phyloP scores from a whole-genome alignment of 2,888 invertebrate species.

The Masnerella sp. region DNA sequence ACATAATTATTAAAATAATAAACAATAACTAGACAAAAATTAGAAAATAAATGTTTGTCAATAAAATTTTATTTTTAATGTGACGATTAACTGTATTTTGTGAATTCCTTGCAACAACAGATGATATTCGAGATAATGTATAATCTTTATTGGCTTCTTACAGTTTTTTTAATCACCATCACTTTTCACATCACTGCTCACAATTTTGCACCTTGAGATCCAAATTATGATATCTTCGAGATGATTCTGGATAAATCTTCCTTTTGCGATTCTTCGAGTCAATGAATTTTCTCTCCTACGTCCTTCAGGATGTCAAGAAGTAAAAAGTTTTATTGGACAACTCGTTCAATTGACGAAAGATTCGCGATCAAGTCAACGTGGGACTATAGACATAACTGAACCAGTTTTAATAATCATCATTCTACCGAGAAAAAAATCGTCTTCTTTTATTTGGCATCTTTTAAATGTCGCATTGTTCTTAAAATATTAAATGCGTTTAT shows the following conservation, averaged over 20 bases:
- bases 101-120: too few species aligned
- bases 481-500: too few species aligned
- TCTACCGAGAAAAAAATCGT: background rate
- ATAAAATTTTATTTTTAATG: too few species aligned
- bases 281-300: background rate
- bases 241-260: background rate
- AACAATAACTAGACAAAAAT: too few species aligned
- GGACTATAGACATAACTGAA: conserved; percentile 19
- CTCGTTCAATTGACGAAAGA: conserved; percentile 5
- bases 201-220: background rate
- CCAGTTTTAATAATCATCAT: conserved; percentile 40
- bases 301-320: background rate
- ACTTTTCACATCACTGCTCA: background rate
- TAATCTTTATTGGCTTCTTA: background rate
- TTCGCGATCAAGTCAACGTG: conserved; percentile 12
- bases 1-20: too few species aligned
- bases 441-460: too few species aligned
- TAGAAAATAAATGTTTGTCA: too few species aligned
- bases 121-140: too few species aligned
- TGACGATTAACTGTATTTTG: too few species aligned
- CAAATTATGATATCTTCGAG: background rate
- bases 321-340: background rate
- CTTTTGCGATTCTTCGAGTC: conserved; percentile 1
- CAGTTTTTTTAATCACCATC: background rate
- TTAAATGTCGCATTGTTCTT: too few species aligned